phyloP scores from a whole-genome alignment of 2,113 vertebrate species.

The Cromileptes altivelis region DNA sequence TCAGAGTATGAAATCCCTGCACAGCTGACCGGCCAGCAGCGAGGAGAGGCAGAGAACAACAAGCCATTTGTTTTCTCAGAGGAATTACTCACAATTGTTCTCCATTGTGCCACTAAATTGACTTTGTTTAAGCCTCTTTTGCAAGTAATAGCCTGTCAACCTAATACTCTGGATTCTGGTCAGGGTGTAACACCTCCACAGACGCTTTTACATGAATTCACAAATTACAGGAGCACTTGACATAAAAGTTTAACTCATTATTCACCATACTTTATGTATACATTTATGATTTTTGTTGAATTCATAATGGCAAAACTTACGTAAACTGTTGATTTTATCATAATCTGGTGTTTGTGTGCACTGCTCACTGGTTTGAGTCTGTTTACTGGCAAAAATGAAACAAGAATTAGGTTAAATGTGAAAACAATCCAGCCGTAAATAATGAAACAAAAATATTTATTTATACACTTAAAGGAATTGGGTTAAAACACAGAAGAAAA shows the following conservation, averaged over 20 bases:
- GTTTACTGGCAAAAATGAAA: background rate
- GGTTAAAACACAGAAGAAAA: background rate
- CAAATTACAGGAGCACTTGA: background rate
- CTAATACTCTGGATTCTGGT: conserved; percentile 30
- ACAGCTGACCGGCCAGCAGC: background rate
- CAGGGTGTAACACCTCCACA: conserved; percentile 4
- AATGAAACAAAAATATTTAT: background rate
- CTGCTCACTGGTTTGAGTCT: background rate
- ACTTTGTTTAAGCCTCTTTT: conserved; percentile 70
- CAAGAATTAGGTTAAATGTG: background rate
- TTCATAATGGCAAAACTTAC: background rate
- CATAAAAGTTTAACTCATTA: background rate
- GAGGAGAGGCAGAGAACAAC: conserved; percentile 35
- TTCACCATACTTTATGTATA: background rate
- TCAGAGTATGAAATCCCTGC: background rate
- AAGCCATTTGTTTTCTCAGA: conserved; percentile 19
- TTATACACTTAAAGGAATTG: too few species aligned
- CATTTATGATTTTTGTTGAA: background rate
- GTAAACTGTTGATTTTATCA: background rate
- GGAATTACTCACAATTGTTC: conserved; percentile 42
- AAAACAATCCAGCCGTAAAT: background rate
- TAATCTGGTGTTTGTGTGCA: background rate
- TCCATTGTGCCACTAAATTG: conserved; percentile 52
- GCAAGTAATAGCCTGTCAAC: conserved; percentile 51
- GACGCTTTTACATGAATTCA: conserved; percentile 10